A percentile compares a stretch with the other conserved stretches of the same genome.
Evolutionary conservation across 2,797 vertebrate genomes (phyloP).

Genomic region (Ctenochaetus hawaiiensis): DNA sequence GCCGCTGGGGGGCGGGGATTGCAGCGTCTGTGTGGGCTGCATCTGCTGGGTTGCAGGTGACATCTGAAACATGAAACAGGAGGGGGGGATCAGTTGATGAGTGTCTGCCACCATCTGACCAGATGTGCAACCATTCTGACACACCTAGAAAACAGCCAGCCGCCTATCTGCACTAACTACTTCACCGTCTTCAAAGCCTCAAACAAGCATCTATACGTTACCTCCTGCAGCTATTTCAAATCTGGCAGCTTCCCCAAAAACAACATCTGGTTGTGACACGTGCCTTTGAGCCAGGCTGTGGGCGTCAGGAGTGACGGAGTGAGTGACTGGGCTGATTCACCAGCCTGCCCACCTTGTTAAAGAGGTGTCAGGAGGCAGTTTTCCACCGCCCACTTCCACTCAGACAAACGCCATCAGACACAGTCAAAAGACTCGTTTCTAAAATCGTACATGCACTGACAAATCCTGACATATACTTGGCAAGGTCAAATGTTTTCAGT

Average conservation of each 20-base stretch:
- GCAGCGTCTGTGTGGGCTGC: slow-evolving; percentile 96
- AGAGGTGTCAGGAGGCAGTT: slow-evolving; percentile 85
- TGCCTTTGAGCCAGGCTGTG: slow-evolving; percentile 56
- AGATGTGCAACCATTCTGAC: slow-evolving; percentile 47
- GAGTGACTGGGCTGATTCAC: slow-evolving; percentile 82
- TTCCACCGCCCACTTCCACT: slow-evolving; percentile 84
- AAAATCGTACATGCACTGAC: slow-evolving; percentile 70
- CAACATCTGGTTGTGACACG: slow-evolving; percentile 80
- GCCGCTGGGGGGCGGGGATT: slow-evolving; percentile 92
- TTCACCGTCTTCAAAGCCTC: slow-evolving; percentile 51
- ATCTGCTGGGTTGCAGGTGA: slow-evolving; percentile 97
- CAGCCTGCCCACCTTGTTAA: slow-evolving; percentile 83
- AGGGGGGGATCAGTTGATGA: slow-evolving; percentile 30
- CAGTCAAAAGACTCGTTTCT: slow-evolving; percentile 78
- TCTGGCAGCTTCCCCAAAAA: slow-evolving; percentile 80
- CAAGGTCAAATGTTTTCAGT: slow-evolving; percentile 80
- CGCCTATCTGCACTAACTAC: slow-evolving; percentile 67
- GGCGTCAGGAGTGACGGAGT: slow-evolving; percentile 70
- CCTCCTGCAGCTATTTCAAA: slow-evolving; percentile 70
- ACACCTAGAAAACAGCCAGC: slow-evolving; percentile 66
- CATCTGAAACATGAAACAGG: slow-evolving; percentile 84
- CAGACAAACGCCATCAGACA: slow-evolving; percentile 78
- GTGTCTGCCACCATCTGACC: slow-evolving; percentile 23
- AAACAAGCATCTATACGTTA: slow-evolving; percentile 75
- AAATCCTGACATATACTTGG: slow-evolving; percentile 83